Evolutionary conservation across 2,113 vertebrate species (phyloP).

Genomic region (Bubo bubo): DNA sequence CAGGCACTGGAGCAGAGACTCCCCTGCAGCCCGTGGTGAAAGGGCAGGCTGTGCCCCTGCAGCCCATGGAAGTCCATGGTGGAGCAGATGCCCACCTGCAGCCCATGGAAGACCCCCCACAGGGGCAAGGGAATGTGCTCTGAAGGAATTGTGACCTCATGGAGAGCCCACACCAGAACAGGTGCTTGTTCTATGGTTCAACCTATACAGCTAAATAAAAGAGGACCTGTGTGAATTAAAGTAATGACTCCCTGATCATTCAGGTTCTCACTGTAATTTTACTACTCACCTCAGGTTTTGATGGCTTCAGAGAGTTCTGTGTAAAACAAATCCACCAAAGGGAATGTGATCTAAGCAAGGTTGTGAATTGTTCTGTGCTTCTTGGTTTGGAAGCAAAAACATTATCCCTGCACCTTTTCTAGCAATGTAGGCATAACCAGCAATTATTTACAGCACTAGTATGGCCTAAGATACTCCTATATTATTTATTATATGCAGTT

Average conservation of each 20-base stretch:
- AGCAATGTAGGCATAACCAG: background rate
- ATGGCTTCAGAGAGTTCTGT: background rate
- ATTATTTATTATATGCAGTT: background rate
- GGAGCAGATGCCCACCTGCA: background rate
- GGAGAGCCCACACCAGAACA: background rate
- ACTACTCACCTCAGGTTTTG: background rate
- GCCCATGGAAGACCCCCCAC: fast-evolving
- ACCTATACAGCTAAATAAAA: background rate
- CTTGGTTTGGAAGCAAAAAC: background rate
- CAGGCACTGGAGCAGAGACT: background rate
- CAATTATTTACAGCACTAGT: background rate
- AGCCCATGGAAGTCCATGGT: background rate
- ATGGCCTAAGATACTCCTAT: background rate
- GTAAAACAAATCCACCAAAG: background rate
- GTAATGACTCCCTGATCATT: background rate
- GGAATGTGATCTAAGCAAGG: background rate
- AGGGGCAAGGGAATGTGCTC: background rate
- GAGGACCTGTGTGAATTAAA: background rate
- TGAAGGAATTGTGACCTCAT: background rate
- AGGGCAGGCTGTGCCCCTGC: background rate
- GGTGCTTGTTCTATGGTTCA: background rate
- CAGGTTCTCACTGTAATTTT: background rate
- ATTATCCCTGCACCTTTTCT: background rate
- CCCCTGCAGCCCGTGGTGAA: background rate
- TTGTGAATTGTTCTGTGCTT: background rate